phyloP scores from a whole-genome alignment of 2,113 vertebrate genomes.

The Crotophaga sulcirostris region DNA sequence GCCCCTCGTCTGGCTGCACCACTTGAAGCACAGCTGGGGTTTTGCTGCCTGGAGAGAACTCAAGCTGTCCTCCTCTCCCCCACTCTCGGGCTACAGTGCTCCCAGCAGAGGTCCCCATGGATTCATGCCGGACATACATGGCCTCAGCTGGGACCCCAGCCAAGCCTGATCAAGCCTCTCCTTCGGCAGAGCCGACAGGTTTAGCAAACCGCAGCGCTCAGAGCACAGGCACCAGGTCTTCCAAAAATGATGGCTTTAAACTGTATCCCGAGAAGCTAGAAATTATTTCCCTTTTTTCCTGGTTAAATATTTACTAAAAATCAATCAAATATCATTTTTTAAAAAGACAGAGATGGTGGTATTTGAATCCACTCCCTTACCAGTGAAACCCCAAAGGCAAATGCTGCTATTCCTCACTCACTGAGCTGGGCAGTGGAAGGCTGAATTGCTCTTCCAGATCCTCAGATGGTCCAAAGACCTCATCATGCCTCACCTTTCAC shows the following conservation, averaged over 20 bases:
- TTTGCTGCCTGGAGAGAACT: background rate
- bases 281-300: background rate
- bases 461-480: background rate
- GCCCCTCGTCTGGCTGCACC: background rate
- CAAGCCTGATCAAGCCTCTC: background rate
- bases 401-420: background rate
- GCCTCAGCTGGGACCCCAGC: background rate
- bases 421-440: background rate
- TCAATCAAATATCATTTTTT: conserved; percentile 11
- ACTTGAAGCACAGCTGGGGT: background rate
- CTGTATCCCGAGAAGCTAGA: background rate
- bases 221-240: background rate
- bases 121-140: accelerated
- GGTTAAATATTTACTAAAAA: conserved; percentile 42
- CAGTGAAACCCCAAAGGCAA: conserved; percentile 22
- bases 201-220: background rate
- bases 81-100: accelerated
- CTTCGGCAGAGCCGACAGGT: background rate
- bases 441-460: background rate
- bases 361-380: conserved; percentile 31
- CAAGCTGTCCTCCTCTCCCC: background rate
- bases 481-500: background rate
- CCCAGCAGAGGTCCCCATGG: background rate
- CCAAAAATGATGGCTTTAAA: background rate
- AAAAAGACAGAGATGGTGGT: conserved; percentile 41